These are phyloP conservation scores for Drosophila repleta DNA, from an alignment of 1,140 invertebrate species.

Conservation along the genomic window DNA sequence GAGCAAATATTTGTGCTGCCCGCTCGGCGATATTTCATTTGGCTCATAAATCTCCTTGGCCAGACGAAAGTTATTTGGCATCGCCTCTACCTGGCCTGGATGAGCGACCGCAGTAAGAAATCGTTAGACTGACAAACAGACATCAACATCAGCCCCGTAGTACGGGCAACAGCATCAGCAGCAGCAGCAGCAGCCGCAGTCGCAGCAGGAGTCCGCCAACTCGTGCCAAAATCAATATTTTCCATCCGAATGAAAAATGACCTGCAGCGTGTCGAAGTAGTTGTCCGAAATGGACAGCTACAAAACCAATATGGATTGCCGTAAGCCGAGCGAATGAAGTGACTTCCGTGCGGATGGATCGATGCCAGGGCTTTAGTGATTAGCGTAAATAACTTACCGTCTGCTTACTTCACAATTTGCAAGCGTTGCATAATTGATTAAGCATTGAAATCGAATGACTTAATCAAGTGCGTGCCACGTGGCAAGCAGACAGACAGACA, in stretches of 20 bases:
- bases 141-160: slow-evolving; percentile 63
- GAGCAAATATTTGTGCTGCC: slow-evolving; percentile 70
- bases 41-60: slow-evolving; percentile 67
- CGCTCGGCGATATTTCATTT: slow-evolving; percentile 75
- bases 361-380: slow-evolving; percentile 54
- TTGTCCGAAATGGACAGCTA: slow-evolving; percentile 56
- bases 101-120: slow-evolving; percentile 65
- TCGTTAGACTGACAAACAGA: slow-evolving; percentile 80
- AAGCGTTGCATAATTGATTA: slow-evolving; percentile 76
- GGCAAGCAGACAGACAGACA: slow-evolving; percentile 35
- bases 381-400: slow-evolving; percentile 56
- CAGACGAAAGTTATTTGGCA: slow-evolving; percentile 23
- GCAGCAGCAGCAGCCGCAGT: slow-evolving; percentile 28
- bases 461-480: slow-evolving; percentile 70
- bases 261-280: slow-evolving; percentile 38
- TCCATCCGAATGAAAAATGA: slow-evolving; percentile 78
- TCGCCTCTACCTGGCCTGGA: slow-evolving; percentile 44
- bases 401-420: slow-evolving; percentile 47
- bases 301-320: slow-evolving; percentile 52
- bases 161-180: slow-evolving; percentile 13
- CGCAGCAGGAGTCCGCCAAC: not conserved
- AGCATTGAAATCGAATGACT: slow-evolving; percentile 64
- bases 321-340: slow-evolving; percentile 29
- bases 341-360: slow-evolving; percentile 40
- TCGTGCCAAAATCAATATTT: slow-evolving; percentile 74